These are phyloP conservation scores for Chiroxiphia lanceolata DNA, from an alignment of 2,797 vertebrate species.

Conservation along the genomic window DNA sequence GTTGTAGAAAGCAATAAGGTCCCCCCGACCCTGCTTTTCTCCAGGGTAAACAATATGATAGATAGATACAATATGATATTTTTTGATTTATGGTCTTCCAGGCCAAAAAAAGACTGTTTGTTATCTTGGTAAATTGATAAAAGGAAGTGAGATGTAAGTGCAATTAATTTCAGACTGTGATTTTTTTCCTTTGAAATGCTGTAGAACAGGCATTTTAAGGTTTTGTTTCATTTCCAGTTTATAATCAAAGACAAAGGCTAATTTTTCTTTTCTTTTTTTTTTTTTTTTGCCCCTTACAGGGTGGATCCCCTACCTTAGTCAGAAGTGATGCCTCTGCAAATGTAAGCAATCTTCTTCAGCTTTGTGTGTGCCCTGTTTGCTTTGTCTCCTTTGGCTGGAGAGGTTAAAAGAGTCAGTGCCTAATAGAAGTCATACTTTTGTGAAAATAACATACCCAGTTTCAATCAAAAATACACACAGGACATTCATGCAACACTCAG, in stretches of 20 bases:
- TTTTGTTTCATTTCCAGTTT: not conserved
- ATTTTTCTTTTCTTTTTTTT: not conserved
- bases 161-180: not conserved
- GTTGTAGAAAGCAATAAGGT: not conserved
- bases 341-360: slow-evolving; percentile 1
- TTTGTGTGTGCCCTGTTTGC: not conserved
- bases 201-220: not conserved
- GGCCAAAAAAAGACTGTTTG: not conserved
- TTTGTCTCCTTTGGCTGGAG: not conserved
- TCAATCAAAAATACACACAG: not conserved
- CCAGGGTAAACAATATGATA: not conserved
- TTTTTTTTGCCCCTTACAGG: not conserved
- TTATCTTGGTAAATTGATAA: not conserved
- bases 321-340: slow-evolving; percentile 58
- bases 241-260: not conserved
- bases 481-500: not conserved
- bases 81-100: not conserved
- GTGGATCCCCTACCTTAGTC: slow-evolving; percentile 16
- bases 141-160: not conserved
- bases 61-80: not conserved
- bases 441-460: not conserved
- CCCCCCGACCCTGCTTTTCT: not conserved
- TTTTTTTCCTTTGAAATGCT: not conserved
- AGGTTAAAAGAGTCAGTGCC: not conserved
- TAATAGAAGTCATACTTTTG: not conserved